Evolutionary conservation across 2,888 invertebrate species (phyloP).

Genomic region (Heliconius cydno): DNA sequence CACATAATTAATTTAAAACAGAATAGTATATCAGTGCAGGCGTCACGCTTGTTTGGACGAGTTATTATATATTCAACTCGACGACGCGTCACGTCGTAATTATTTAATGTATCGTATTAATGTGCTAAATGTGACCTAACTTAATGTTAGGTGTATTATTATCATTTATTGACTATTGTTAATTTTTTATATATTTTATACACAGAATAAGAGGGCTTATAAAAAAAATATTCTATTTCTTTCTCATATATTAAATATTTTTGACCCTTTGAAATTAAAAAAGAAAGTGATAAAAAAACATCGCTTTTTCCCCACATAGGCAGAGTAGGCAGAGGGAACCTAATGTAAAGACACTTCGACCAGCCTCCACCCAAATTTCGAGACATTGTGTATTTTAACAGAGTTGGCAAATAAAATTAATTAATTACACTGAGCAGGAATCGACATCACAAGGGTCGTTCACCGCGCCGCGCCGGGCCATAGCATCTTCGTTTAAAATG

Average conservation of each 20-base stretch:
- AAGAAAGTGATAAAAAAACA: too few relatives aligned
- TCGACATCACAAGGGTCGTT: not conserved
- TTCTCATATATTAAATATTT: not conserved
- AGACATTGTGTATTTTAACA: too few relatives aligned
- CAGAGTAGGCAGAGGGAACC: too few relatives aligned
- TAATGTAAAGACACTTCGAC: too few relatives aligned
- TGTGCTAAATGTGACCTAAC: not conserved
- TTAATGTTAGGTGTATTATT: not conserved
- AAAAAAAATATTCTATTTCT: too few relatives aligned
- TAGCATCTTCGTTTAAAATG: not conserved
- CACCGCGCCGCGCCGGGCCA: not conserved
- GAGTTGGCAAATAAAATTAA: not conserved
- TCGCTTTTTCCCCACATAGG: too few relatives aligned
- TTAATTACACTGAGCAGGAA: not conserved
- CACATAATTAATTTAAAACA: constrained; percentile 19
- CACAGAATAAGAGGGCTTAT: too few relatives aligned
- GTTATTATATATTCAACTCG: constrained; percentile 20
- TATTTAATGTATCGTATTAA: constrained; percentile 15
- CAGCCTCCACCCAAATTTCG: too few relatives aligned
- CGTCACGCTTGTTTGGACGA: constrained; percentile 14
- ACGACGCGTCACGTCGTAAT: constrained; percentile 11
- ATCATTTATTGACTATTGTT: not conserved
- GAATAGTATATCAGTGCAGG: constrained; percentile 15
- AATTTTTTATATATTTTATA: too few relatives aligned
- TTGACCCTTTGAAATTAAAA: too few relatives aligned